phyloP scores from a whole-genome alignment of 1,140 invertebrate genomes.

The Pseudomyrmex gracilis region DNA sequence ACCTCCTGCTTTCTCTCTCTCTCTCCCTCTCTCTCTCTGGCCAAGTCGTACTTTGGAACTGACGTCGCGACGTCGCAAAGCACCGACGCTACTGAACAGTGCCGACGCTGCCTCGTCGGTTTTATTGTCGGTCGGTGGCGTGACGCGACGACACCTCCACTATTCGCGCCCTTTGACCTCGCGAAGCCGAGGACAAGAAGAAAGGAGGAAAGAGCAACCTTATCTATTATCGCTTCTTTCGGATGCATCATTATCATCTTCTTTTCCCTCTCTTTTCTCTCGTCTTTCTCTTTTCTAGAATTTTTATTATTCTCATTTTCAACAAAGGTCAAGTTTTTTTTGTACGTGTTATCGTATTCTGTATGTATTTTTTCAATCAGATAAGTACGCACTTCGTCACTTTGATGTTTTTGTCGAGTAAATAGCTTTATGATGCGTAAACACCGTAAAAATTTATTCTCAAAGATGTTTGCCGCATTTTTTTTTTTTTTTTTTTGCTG shows the following conservation, averaged over 20 bases:
- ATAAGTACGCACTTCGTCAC: too few species aligned
- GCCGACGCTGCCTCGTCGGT: constrained; percentile 72
- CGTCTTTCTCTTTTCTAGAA: background rate
- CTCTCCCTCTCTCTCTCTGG: background rate
- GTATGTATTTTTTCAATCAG: too few species aligned
- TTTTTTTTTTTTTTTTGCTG: too few species aligned
- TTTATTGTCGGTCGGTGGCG: constrained; percentile 74
- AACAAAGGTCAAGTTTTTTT: background rate
- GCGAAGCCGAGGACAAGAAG: background rate
- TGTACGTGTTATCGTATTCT: background rate
- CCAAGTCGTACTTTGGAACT: constrained; percentile 22
- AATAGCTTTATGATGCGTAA: too few species aligned
- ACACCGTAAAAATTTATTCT: too few species aligned
- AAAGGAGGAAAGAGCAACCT: background rate
- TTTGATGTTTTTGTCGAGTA: too few species aligned
- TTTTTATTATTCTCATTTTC: background rate
- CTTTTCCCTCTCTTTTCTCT: background rate
- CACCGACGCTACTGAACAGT: constrained; percentile 71
- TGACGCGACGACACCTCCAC: constrained; percentile 58
- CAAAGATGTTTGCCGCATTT: too few species aligned
- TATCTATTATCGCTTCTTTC: constrained; percentile 59
- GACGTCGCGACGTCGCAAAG: constrained; percentile 36
- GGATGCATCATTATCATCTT: background rate
- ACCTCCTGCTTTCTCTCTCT: constrained; percentile 1
- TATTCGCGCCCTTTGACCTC: constrained; percentile 66